Evolutionary conservation across 2,113 vertebrate species (phyloP).

Genomic region (Paedocypris sp.): DNA sequence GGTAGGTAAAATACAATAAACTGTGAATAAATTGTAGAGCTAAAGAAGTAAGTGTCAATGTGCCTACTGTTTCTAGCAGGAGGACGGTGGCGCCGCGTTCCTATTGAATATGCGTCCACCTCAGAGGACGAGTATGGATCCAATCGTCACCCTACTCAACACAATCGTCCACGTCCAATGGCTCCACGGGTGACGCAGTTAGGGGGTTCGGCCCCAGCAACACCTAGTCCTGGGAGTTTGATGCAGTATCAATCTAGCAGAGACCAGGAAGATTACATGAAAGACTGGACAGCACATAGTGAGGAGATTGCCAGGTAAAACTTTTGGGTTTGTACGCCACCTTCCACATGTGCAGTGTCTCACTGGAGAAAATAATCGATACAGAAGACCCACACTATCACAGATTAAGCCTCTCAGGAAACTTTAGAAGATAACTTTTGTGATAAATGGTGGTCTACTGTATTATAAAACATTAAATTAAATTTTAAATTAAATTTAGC

Average conservation of each 20-base stretch:
- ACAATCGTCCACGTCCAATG: conserved; percentile 69
- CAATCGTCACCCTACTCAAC: conserved; percentile 87
- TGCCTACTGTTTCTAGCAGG: conserved; percentile 39
- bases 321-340: too few relatives aligned
- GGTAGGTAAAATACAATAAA: conserved; percentile 48
- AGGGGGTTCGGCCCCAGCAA: conserved; percentile 66
- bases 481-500: neutral
- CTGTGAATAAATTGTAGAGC: too few relatives aligned
- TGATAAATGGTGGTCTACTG: too few relatives aligned
- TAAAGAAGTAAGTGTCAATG: too few relatives aligned
- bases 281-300: conserved; percentile 93
- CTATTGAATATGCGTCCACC: conserved; percentile 93
- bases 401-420: too few relatives aligned
- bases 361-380: too few relatives aligned
- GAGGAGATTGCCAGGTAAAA: conserved; percentile 93
- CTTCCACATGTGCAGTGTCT: too few relatives aligned
- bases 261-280: conserved; percentile 93
- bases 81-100: conserved; percentile 86
- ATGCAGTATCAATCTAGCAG: conserved; percentile 75
- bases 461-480: too few relatives aligned
- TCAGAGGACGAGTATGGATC: conserved; percentile 97
- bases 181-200: conserved; percentile 75
- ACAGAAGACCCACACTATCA: too few relatives aligned
- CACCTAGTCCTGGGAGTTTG: conserved; percentile 52
- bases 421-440: too few relatives aligned